These are phyloP conservation scores for Mythimna vitellina DNA, from an alignment of 2,888 invertebrate genomes.

Conservation along the genomic window DNA sequence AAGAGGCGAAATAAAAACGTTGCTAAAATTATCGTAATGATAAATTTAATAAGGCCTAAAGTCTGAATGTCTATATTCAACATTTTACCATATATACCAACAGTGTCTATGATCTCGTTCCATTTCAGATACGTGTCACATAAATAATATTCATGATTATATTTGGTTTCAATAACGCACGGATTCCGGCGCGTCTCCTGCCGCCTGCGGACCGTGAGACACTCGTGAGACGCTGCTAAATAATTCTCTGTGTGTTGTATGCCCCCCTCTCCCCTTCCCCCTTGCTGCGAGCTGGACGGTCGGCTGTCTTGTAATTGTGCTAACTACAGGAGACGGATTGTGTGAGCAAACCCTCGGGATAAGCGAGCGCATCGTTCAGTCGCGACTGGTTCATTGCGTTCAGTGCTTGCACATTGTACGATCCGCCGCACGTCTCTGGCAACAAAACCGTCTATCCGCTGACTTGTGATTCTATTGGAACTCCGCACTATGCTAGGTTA, in stretches of 20 bases:
- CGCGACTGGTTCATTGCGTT: constrained; percentile 32
- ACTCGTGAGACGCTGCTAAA: constrained; percentile 71
- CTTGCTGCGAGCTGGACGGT: not conserved
- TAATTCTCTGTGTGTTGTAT: constrained; percentile 73
- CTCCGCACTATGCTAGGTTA: not conserved
- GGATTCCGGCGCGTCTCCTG: constrained; percentile 21
- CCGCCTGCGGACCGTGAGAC: constrained; percentile 39
- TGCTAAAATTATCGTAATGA: not conserved
- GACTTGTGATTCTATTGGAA: not conserved
- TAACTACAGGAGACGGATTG: constrained; percentile 65
- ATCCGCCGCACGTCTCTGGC: not conserved
- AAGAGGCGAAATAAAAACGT: not conserved
- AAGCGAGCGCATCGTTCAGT: constrained; percentile 46
- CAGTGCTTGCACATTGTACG: constrained; percentile 15
- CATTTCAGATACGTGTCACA: constrained; percentile 24
- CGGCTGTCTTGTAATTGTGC: constrained; percentile 62
- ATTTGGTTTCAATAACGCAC: constrained; percentile 62
- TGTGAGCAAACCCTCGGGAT: constrained; percentile 56
- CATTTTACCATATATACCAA: not conserved
- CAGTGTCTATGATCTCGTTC: not conserved
- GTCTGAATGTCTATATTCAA: not conserved
- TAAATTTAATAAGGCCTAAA: not conserved
- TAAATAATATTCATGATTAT: constrained; percentile 66
- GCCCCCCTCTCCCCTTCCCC: not conserved
- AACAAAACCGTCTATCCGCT: not conserved